These are phyloP conservation scores for Triops longicaudatus DNA, from an alignment of 1,140 invertebrate genomes.

Conservation along the genomic window DNA sequence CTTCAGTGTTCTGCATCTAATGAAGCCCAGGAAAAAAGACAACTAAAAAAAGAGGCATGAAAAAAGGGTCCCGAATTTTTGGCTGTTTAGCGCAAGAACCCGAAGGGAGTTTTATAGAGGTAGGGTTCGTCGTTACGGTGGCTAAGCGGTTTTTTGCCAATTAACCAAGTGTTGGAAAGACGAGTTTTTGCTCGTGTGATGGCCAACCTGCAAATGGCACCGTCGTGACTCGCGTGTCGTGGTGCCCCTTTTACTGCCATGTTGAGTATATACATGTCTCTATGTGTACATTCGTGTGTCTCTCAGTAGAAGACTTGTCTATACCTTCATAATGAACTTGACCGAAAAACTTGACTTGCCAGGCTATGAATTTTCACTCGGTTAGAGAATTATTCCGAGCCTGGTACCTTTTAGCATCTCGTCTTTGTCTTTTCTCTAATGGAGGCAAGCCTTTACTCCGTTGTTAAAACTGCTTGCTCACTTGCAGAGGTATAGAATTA, in stretches of 20 bases:
- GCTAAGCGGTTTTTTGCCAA: background rate
- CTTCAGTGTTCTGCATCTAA: background rate
- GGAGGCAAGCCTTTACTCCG: too few species aligned
- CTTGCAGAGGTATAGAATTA: too few species aligned
- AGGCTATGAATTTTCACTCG: too few species aligned
- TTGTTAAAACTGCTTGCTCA: too few species aligned
- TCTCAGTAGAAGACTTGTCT: too few species aligned
- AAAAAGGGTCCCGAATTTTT: background rate
- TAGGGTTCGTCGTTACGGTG: background rate
- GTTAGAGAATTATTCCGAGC: too few species aligned
- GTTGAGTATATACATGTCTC: background rate
- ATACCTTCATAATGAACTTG: too few species aligned
- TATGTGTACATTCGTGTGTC: too few species aligned
- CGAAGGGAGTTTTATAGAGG: background rate
- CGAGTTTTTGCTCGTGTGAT: background rate
- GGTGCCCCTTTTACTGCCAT: background rate
- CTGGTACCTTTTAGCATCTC: too few species aligned
- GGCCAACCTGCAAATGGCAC: background rate
- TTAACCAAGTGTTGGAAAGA: constrained; percentile 11
- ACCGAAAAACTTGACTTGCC: too few species aligned
- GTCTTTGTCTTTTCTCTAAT: too few species aligned
- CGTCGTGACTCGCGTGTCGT: constrained; percentile 2
- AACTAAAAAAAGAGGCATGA: background rate
- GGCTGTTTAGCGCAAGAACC: background rate
- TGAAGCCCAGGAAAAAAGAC: background rate